Evolutionary conservation across 1,140 invertebrate species (phyloP), one percentile per base, ranked within the genome.

Genomic region (Tetramorium simillimum): DNA sequence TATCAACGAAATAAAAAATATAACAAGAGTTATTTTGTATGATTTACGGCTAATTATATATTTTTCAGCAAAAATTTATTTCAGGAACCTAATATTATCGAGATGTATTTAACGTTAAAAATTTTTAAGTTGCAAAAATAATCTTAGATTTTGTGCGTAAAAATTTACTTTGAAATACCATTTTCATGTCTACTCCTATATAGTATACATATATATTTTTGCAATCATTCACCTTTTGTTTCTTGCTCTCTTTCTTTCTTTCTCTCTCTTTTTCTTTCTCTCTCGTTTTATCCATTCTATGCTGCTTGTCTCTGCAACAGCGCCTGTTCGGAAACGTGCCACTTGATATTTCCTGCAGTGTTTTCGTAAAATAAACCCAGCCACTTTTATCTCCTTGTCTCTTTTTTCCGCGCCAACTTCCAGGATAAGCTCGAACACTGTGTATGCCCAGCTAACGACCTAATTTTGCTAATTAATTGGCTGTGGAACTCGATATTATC

Each of bases 391-490:
- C 10, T 28, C 24, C 18, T 69, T 21, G 14, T 70, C 24, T 16
- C 40, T 46, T 62, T 72, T 58, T 51, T 24, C 24, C 24, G 3
- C 14, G 16, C 28, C 33, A 60, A 56, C 9, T 67, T 69, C 12
- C 0, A 28, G 21, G 40, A 77, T 37, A 24, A 43, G n/a, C 51
- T 33, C 53, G 51, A 62, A 63, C 63, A 86, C 86, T 16, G 9
- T 14, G 9, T 28, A 51, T 33, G 43, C 16, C 18, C 16, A 16
- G 21, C 43, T 62, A 63, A 69, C 21, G 81, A 37, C 40, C 62
- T 87, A 86, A 87, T 87, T 84, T 84, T 6, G 28, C 51, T 88
- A 86, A 86, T 86, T 86, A 63, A 63, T 9, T 62, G 51, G 49
- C 62, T 33, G 33, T 18, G 65, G 9, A 43, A 49, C 12, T 63